phyloP scores from a whole-genome alignment of 2,888 invertebrate species.

The Athalia rosae region DNA sequence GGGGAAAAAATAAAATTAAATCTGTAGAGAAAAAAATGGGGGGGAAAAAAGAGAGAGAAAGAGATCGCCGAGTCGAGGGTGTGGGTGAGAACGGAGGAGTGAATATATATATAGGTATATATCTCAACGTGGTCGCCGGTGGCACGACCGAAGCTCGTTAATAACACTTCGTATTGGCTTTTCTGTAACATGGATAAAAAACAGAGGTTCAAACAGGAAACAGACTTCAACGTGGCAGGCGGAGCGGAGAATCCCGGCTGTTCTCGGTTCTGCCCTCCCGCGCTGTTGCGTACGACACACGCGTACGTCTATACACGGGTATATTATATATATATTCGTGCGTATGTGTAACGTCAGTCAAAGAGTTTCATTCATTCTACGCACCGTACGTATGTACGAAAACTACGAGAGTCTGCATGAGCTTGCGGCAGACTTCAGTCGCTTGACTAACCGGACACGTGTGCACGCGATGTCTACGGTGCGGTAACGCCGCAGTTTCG shows the following conservation, averaged over 20 bases:
- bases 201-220: slow-evolving; percentile 47
- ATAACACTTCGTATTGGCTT: slow-evolving; percentile 45
- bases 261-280: no score
- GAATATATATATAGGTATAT: slow-evolving; percentile 7
- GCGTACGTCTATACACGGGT: no score
- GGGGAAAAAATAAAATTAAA: neutral
- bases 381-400: no score
- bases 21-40: neutral
- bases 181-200: slow-evolving; percentile 32
- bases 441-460: slow-evolving; percentile 37
- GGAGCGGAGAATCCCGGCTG: neutral
- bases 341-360: slow-evolving; percentile 37
- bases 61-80: neutral
- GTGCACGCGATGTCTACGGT: slow-evolving; percentile 26
- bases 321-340: neutral
- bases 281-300: no score
- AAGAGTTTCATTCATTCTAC: slow-evolving; percentile 58
- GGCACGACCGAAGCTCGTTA: slow-evolving; percentile 42
- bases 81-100: slow-evolving; percentile 7
- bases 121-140: slow-evolving; percentile 21
- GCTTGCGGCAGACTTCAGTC: slow-evolving; percentile 46
- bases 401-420: slow-evolving; percentile 14
- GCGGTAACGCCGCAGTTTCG: neutral
- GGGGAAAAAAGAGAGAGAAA: neutral
- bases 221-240: slow-evolving; percentile 46